Conservation (phyloP, 2,113 vertebrate genomes). For the Poecile atricapillus region DNA sequence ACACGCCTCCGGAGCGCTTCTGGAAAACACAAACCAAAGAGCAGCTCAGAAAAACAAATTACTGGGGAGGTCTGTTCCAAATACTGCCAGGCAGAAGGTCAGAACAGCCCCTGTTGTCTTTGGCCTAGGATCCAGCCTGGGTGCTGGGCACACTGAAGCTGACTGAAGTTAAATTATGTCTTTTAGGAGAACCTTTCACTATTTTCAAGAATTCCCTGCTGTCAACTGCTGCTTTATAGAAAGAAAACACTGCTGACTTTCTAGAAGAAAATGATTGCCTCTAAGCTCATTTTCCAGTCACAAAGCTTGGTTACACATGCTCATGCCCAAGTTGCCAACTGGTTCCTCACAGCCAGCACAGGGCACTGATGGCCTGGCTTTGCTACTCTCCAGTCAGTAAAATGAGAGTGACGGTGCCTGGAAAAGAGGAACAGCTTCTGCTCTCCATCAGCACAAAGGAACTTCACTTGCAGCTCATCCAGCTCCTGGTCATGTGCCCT, state of each 20-base stretch:
- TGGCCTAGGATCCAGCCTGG: background rate
- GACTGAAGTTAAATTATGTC: background rate
- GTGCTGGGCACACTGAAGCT: background rate
- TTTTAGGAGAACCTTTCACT: background rate
- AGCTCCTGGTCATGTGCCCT: background rate
- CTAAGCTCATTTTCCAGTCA: background rate
- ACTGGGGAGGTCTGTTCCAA: background rate
- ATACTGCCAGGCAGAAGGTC: background rate
- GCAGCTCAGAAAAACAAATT: background rate
- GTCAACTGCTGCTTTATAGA: background rate
- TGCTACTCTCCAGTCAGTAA: background rate
- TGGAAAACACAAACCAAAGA: slow-evolving; percentile 51
- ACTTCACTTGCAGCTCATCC: background rate
- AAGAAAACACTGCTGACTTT: background rate
- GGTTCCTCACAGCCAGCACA: background rate
- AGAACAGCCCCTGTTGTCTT: background rate
- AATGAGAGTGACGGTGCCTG: background rate
- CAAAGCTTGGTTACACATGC: background rate
- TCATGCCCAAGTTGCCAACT: background rate
- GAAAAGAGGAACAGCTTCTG: background rate
- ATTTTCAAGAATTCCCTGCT: background rate
- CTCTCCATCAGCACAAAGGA: background rate
- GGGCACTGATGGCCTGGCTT: accelerated
- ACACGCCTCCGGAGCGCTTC: slow-evolving; percentile 32
- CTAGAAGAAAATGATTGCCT: background rate